A percentile compares a stretch with the other conserved stretches of the same genome.
phyloP scores from a whole-genome alignment of 2,797 vertebrate species.

The Macropus fuliginosus region DNA sequence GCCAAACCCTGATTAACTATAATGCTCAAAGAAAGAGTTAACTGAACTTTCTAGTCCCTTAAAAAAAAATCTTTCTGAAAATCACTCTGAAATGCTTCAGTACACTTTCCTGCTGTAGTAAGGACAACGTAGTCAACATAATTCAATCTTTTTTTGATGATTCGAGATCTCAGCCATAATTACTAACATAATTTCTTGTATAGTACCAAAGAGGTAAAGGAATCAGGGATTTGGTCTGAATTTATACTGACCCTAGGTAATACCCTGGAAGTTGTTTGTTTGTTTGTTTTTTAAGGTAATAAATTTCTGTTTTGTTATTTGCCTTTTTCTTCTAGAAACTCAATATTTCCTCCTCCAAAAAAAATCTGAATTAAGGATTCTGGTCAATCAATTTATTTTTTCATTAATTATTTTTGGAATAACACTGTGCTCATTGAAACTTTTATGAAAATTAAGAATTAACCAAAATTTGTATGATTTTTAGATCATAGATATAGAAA shows the following conservation, averaged over 20 bases:
- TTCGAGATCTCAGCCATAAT: neutral
- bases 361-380: constrained; percentile 59
- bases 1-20: constrained; percentile 21
- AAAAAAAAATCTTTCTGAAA: neutral
- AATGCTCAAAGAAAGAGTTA: constrained; percentile 20
- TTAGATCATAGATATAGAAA: neutral
- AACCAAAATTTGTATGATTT: neutral
- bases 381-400: constrained; percentile 54
- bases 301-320: constrained; percentile 37
- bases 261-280: neutral
- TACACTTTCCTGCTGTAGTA: neutral
- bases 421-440: constrained; percentile 18
- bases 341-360: constrained; percentile 29
- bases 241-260: neutral
- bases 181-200: neutral
- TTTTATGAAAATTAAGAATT: constrained; percentile 1
- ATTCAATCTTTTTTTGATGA: neutral
- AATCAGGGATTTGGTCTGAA: neutral
- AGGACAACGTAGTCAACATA: neutral
- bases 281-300: neutral
- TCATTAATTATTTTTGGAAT: constrained; percentile 55
- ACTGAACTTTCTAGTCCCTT: neutral
- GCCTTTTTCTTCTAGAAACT: constrained; percentile 39
- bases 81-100: neutral
- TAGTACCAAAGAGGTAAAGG: neutral